Conservation (phyloP, 2,888 invertebrate genomes). For the Rhagium mordax region DNA sequence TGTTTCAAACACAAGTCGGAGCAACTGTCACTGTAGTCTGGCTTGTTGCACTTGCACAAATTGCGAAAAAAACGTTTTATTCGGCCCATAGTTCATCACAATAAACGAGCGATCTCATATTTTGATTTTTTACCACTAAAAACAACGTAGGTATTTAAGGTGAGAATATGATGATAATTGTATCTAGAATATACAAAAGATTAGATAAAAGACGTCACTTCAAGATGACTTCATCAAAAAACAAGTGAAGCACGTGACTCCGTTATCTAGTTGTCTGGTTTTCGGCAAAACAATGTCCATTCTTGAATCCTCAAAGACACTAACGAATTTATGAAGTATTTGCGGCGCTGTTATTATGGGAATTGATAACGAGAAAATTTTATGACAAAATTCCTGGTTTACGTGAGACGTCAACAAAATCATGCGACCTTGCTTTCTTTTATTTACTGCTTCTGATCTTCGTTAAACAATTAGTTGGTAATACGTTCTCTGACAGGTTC, state of each 20-base stretch:
- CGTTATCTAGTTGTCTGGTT: neutral
- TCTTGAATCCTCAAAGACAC: too few relatives aligned
- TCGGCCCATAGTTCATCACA: constrained; percentile 53
- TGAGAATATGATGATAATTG: too few relatives aligned
- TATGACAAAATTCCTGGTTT: too few relatives aligned
- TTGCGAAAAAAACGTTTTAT: constrained; percentile 56
- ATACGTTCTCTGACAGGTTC: too few relatives aligned
- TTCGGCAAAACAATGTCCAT: neutral
- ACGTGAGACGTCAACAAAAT: too few relatives aligned
- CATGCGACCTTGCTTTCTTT: too few relatives aligned
- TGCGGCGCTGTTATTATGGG: too few relatives aligned
- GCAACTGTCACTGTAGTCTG: constrained; percentile 40
- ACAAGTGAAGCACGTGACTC: neutral
- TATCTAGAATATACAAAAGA: constrained; percentile 18
- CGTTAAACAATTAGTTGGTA: too few relatives aligned
- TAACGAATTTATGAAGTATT: too few relatives aligned
- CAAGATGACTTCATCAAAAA: constrained; percentile 13
- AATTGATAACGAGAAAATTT: too few relatives aligned
- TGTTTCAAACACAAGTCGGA: constrained; percentile 42
- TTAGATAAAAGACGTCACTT: constrained; percentile 7
- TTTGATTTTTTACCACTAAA: constrained; percentile 10
- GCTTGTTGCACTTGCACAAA: constrained; percentile 51
- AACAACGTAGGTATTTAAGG: constrained; percentile 5
- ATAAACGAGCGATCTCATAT: neutral
- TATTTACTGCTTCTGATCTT: too few relatives aligned